Evolutionary conservation across 2,113 vertebrate species (phyloP).

Genomic region (Notechis scutatus): DNA sequence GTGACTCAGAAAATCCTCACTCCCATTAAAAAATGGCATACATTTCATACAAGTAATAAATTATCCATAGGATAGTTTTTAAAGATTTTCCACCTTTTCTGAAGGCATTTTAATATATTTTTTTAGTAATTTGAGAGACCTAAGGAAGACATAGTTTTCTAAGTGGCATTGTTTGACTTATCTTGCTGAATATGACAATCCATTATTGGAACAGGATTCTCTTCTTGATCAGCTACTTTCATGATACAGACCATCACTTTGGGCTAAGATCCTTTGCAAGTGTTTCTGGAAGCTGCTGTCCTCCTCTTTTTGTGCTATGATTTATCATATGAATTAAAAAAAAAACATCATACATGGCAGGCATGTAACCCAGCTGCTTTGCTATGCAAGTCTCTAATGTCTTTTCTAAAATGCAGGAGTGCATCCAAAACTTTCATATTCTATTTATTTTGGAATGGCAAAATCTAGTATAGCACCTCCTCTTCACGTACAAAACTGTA

Average conservation of each 20-base stretch:
- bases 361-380: neutral
- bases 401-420: neutral
- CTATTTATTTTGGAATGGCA: neutral
- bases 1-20: constrained; percentile 1
- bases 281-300: neutral
- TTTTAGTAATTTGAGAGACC: neutral
- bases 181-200: neutral
- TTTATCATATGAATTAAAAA: neutral
- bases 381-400: neutral
- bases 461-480: neutral
- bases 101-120: neutral
- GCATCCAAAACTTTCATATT: neutral
- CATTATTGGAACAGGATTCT: neutral
- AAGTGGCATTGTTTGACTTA: neutral
- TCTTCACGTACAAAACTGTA: neutral
- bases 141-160: neutral
- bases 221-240: neutral
- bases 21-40: neutral
- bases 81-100: neutral
- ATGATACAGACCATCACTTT: neutral
- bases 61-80: neutral
- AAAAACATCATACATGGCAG: neutral
- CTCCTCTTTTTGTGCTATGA: neutral
- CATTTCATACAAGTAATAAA: neutral
- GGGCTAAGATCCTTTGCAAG: neutral